Conservation (phyloP, 2,113 vertebrate species). For the Melanerpes formicivorus region DNA sequence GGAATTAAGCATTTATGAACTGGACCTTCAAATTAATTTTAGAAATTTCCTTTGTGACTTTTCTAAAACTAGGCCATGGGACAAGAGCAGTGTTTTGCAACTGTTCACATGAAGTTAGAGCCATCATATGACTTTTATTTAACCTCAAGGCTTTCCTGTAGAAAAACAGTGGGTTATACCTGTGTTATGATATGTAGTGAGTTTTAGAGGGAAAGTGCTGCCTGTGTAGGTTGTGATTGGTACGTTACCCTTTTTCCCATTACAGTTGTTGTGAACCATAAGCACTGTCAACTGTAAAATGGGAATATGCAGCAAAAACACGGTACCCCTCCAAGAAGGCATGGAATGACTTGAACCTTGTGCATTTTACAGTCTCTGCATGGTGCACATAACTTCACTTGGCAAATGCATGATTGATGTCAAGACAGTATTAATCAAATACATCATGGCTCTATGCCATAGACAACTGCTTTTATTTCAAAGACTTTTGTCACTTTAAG, state of each 20-base stretch:
- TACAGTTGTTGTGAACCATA: conserved; percentile 74
- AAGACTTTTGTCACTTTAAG: conserved; percentile 1
- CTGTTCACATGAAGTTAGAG: not conserved
- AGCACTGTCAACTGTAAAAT: conserved; percentile 79
- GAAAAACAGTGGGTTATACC: not conserved
- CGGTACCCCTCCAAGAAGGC: conserved; percentile 93
- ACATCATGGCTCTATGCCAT: conserved; percentile 42
- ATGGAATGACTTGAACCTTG: conserved; percentile 81
- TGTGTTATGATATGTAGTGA: not conserved
- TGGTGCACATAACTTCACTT: conserved; percentile 80
- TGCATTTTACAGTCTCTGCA: conserved; percentile 83
- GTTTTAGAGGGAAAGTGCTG: not conserved
- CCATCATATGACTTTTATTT: not conserved
- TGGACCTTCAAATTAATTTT: not conserved
- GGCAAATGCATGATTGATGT: conserved; percentile 60
- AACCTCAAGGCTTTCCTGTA: not conserved
- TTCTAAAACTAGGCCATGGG: conserved; percentile 4
- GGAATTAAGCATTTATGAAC: not conserved
- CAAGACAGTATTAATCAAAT: conserved; percentile 31
- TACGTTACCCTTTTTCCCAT: conserved; percentile 79
- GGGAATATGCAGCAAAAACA: conserved; percentile 95
- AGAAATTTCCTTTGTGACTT: not conserved
- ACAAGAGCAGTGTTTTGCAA: conserved; percentile 8
- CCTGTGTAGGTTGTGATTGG: not conserved
- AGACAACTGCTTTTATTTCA: conserved; percentile 23